A percentile compares a stretch with the other conserved stretches of the same genome.
phyloP scores from a whole-genome alignment of 2,797 vertebrate species.

The Sardinella longiceps region DNA sequence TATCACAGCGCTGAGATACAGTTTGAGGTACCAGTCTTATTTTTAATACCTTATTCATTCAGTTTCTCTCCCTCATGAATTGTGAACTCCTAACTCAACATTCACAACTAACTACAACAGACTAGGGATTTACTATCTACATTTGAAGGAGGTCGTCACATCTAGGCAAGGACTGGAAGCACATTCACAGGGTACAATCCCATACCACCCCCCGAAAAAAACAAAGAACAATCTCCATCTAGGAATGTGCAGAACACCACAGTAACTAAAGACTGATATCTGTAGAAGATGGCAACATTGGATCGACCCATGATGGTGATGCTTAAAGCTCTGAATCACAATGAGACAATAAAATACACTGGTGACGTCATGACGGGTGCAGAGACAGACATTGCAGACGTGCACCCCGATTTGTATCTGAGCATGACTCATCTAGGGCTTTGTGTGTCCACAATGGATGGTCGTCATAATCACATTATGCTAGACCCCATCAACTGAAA shows the following conservation, averaged over 20 bases:
- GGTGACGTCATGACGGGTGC: background rate
- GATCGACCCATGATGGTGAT: background rate
- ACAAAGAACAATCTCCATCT: background rate
- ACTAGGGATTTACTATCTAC: background rate
- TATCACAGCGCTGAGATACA: background rate
- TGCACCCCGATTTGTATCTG: background rate
- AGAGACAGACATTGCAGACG: background rate
- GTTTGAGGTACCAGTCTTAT: background rate
- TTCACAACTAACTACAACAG: background rate
- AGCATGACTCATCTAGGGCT: background rate
- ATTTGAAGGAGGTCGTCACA: slow-evolving; percentile 9
- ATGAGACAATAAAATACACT: too few relatives aligned
- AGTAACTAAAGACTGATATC: background rate
- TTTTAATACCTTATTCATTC: background rate
- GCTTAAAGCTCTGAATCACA: slow-evolving; percentile 12
- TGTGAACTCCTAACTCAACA: background rate
- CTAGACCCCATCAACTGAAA: background rate
- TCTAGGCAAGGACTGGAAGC: slow-evolving; percentile 1
- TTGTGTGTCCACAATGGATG: too few relatives aligned
- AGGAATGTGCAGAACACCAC: background rate
- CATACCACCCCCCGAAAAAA: background rate
- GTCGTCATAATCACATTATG: too few relatives aligned
- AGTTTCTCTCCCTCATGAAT: background rate
- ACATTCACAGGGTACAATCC: slow-evolving; percentile 21
- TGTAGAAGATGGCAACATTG: background rate